Evolutionary conservation across 2,888 invertebrate species (phyloP).

Genomic region (Xanthia togata): DNA sequence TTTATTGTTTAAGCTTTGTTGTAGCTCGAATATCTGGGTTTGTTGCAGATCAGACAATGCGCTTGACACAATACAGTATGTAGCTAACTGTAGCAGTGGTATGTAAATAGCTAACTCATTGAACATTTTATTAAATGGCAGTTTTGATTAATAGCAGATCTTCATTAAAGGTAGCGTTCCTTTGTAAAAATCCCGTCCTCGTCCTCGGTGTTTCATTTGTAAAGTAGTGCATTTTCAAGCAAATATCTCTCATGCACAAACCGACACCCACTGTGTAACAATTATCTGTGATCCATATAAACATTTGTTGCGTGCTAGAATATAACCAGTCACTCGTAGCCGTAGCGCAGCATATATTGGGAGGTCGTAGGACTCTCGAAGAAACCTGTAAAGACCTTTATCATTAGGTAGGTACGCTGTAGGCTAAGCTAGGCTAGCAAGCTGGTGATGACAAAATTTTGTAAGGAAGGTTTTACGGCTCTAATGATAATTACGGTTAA

Average conservation of each 20-base stretch:
- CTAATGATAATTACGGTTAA: background rate
- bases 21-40: constrained; percentile 7
- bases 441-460: background rate
- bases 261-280: background rate
- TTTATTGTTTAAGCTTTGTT: constrained; percentile 34
- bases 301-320: background rate
- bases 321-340: background rate
- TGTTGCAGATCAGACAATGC: constrained; percentile 32
- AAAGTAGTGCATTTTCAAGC: background rate
- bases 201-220: background rate
- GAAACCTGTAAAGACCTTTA: background rate
- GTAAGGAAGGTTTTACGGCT: background rate
- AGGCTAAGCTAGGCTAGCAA: background rate
- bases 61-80: constrained; percentile 15
- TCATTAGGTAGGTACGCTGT: background rate
- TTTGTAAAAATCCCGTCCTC: background rate
- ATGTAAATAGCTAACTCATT: background rate
- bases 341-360: background rate
- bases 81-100: background rate
- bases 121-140: too few species aligned
- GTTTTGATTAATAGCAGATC: background rate
- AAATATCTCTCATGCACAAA: background rate
- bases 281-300: background rate
- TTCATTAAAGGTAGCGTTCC: background rate
- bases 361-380: background rate